phyloP scores from a whole-genome alignment of 1,140 invertebrate species.

The Pissodes strobi region DNA sequence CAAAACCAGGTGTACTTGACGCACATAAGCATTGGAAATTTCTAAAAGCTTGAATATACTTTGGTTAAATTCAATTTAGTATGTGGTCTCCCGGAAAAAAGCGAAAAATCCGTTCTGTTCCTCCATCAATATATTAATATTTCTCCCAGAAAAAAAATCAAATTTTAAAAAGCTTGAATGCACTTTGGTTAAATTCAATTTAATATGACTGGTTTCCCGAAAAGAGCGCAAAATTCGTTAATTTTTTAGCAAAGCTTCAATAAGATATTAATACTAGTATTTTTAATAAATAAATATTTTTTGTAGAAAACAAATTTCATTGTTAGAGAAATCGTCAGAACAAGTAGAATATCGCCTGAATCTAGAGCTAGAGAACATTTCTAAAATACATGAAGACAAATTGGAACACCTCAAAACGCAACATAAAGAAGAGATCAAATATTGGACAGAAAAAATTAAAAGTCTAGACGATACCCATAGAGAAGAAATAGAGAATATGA shows the following conservation, averaged over 20 bases:
- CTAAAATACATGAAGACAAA: slow-evolving; percentile 53
- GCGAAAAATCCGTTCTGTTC: too few relatives aligned
- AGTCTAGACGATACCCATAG: slow-evolving; percentile 52
- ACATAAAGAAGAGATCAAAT: slow-evolving; percentile 50
- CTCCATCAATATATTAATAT: too few relatives aligned
- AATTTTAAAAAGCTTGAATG: neutral
- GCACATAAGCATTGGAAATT: too few relatives aligned
- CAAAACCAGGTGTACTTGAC: too few relatives aligned
- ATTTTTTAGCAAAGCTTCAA: too few relatives aligned
- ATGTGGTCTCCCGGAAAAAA: too few relatives aligned
- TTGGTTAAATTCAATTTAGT: too few relatives aligned
- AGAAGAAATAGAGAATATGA: slow-evolving; percentile 54
- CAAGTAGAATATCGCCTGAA: slow-evolving; percentile 56
- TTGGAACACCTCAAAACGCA: slow-evolving; percentile 44
- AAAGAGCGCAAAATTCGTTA: too few relatives aligned
- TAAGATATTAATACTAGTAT: neutral
- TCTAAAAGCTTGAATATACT: too few relatives aligned
- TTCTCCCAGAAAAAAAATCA: too few relatives aligned
- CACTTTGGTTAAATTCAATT: too few relatives aligned
- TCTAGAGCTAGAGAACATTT: slow-evolving; percentile 51
- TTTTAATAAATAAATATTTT: neutral
- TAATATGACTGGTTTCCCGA: too few relatives aligned
- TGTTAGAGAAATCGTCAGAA: slow-evolving; percentile 56
- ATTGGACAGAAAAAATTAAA: slow-evolving; percentile 54
- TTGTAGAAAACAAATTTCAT: slow-evolving; percentile 57